These are phyloP conservation scores for Drosophila antonietae DNA, from an alignment of 2,888 invertebrate genomes.

Conservation along the genomic window DNA sequence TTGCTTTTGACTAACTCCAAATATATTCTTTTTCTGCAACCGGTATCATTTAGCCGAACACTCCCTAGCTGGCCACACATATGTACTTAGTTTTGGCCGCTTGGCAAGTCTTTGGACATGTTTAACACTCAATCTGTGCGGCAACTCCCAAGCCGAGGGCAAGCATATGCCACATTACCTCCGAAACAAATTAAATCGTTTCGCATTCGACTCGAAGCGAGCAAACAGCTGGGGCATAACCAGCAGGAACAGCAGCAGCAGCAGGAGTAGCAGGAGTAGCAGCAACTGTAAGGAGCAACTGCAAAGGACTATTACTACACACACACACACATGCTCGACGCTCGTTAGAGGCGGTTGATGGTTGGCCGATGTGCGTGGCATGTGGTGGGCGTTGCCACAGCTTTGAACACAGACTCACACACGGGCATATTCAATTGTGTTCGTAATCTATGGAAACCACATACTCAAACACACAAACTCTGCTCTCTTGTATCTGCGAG, in stretches of 20 bases:
- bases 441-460: conserved; percentile 70
- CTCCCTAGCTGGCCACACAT: not conserved
- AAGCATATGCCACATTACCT: conserved; percentile 79
- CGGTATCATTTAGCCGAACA: not conserved
- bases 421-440: conserved; percentile 59
- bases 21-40: not conserved
- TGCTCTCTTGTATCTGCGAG: conserved; percentile 15
- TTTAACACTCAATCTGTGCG: conserved; percentile 75
- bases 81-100: conserved; percentile 1
- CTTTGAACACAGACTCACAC: conserved; percentile 30
- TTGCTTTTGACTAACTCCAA: not conserved
- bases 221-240: conserved; percentile 59
- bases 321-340: conserved; percentile 36
- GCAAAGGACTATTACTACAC: conserved; percentile 28
- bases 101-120: conserved; percentile 42
- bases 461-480: conserved; percentile 37
- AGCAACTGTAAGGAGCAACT: conserved; percentile 6
- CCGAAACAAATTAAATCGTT: conserved; percentile 78
- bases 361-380: conserved; percentile 58
- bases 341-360: conserved; percentile 72
- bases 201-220: conserved; percentile 67
- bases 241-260: conserved; percentile 26
- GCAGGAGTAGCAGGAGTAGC: conserved; percentile 11
- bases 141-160: conserved; percentile 57
- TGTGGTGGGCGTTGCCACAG: conserved; percentile 69